Evolutionary conservation across 2,113 vertebrate species (phyloP), one percentile per base, ranked within the genome.

Genomic region (Poeciliopsis retropinna): DNA sequence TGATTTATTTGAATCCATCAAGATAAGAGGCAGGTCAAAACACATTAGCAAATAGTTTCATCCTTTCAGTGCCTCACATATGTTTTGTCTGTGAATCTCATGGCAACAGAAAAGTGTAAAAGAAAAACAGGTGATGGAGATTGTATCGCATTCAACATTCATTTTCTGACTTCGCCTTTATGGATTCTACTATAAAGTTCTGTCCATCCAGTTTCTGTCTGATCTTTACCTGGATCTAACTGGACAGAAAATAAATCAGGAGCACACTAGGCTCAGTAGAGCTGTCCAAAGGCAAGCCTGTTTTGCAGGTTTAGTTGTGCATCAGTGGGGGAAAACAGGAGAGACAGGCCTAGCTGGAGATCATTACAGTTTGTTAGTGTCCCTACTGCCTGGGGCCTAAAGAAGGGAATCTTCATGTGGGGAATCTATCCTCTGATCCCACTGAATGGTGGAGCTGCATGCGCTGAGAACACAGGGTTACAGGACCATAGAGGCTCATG

Each of bases 1-100:
- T 69, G 64, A 80, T 76, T 64, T 44, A 71, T 69, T 67, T 70
- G 91, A 80, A 88, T 86, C 86, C 88, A 92, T 95, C 89, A 85
- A 93, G 95, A 96, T 95, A 95, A 95, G 94, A 94, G 90, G 80
- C 89, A 82, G 63, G 75, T 84, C 78, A 88, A 94, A 94, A 96
- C 94, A 95, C 88, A 91, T 93, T 93, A 93, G 92, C 91, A 93
- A 94, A 96, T 95, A 95, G 80, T 73, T 74, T 70, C 70, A 17
- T 85, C 84, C 93, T 92, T 93, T 85, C 62, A 73, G 88, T 81
- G 90, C 90, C 92, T 88, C 92, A 93, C 94, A 94, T 95, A 95
- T 96, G 95, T 94, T 94, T 92, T 94, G 88, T 86, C 82, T 85
- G 84, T 82, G 85, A 85, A 88, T 81, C 91, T 91, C 73, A 91